phyloP scores from a whole-genome alignment of 1,140 invertebrate genomes.

The Aphis gossypii region DNA sequence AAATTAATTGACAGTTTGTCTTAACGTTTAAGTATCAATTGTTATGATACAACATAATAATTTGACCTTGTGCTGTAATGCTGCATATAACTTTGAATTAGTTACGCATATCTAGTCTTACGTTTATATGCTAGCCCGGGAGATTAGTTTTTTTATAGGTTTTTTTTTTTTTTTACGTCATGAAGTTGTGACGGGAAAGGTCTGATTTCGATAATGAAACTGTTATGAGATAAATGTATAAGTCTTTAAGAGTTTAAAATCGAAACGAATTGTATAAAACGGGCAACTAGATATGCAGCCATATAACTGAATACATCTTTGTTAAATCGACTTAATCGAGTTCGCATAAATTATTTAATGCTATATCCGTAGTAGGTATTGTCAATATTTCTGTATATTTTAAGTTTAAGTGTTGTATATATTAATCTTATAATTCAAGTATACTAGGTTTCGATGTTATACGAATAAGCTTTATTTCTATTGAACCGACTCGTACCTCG shows the following conservation, averaged over 20 bases:
- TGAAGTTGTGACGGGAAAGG: neutral
- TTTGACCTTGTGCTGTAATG: neutral
- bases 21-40: neutral
- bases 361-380: neutral
- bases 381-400: neutral
- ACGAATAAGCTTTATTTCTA: neutral
- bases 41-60: neutral
- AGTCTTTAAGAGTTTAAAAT: neutral
- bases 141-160: neutral
- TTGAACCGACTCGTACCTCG: neutral
- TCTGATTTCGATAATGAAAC: neutral
- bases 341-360: neutral
- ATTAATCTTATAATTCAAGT: neutral
- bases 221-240: neutral
- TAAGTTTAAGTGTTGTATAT: neutral
- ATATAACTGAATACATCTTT: too few species aligned
- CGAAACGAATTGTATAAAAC: neutral
- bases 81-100: neutral
- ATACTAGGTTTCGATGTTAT: neutral
- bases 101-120: neutral
- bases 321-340: too few species aligned
- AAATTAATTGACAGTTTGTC: neutral
- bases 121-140: neutral
- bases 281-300: too few species aligned
- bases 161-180: neutral